Evolutionary conservation across 1,140 invertebrate species (phyloP).

Genomic region (Thaumetopoea pityocampa): DNA sequence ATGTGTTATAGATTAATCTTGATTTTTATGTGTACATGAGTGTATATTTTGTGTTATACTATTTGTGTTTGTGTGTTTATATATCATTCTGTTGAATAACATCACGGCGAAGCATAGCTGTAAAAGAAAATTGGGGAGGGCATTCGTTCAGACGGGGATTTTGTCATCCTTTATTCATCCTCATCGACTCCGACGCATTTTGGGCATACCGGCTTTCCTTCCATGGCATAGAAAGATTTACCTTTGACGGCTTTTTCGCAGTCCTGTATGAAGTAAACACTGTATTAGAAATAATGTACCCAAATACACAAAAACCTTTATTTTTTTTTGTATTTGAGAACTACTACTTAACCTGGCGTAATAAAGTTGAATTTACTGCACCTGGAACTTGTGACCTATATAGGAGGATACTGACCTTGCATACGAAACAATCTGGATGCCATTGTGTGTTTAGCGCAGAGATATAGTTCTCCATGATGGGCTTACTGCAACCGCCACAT

Average conservation of each 20-base stretch:
- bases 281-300: conserved; percentile 14
- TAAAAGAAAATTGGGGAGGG: conserved; percentile 59
- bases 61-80: conserved; percentile 45
- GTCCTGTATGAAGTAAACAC: conserved; percentile 81
- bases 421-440: conserved; percentile 99
- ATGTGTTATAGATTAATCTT: conserved; percentile 50
- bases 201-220: conserved; percentile 93
- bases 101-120: conserved; percentile 61
- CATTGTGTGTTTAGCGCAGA: conserved; percentile 98
- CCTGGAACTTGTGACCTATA: conserved; percentile 9
- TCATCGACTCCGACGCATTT: conserved; percentile 93
- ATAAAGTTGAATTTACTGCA: conserved; percentile 24
- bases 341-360: conserved; percentile 61
- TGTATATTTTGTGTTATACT: conserved; percentile 43
- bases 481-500: conserved; percentile 96
- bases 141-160: conserved; percentile 36
- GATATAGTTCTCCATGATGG: conserved; percentile 99
- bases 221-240: conserved; percentile 96
- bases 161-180: conserved; percentile 81
- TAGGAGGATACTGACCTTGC: conserved; percentile 88
- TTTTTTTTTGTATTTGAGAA: conserved; percentile 14
- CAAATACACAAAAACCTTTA: conserved; percentile 9
- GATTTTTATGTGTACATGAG: conserved; percentile 26
- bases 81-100: conserved; percentile 36
- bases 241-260: conserved; percentile 94